Evolutionary conservation across 2,113 vertebrate species (phyloP).

Genomic region (Antechinus stuartii): DNA sequence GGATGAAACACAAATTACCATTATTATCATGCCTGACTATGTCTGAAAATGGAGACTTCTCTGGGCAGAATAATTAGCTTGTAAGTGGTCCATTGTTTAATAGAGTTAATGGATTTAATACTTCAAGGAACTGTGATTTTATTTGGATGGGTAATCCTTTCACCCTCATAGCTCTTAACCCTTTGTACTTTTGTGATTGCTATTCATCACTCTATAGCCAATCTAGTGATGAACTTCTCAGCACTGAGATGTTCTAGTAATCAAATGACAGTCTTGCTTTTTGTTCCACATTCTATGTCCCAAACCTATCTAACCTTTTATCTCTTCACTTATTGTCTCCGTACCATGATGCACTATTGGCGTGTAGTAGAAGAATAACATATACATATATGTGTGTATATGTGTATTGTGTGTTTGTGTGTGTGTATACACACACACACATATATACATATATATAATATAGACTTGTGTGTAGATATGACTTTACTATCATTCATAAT

Average conservation of each 20-base stretch:
- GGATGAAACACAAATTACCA: conserved; percentile 25
- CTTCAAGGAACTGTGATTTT: conserved; percentile 7
- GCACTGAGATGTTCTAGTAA: background rate
- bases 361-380: background rate
- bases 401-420: background rate
- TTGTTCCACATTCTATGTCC: background rate
- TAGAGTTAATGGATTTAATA: conserved; percentile 30
- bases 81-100: conserved; percentile 24
- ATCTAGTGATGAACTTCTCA: background rate
- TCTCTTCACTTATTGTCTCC: background rate
- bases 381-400: background rate
- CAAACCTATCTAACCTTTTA: background rate
- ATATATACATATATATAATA: background rate
- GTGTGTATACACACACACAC: too few species aligned
- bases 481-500: too few species aligned
- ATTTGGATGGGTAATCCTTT: background rate
- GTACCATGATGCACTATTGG: background rate
- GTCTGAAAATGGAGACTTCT: background rate
- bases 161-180: background rate
- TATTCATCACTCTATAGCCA: background rate
- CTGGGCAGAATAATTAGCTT: conserved; percentile 9
- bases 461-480: background rate
- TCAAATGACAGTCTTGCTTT: background rate
- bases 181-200: background rate
- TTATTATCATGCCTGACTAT: conserved; percentile 28